Evolutionary conservation across 2,113 vertebrate genomes (phyloP), one percentile per base, ranked within the genome.

Genomic region (Calyptommatus sinebrachiatus): DNA sequence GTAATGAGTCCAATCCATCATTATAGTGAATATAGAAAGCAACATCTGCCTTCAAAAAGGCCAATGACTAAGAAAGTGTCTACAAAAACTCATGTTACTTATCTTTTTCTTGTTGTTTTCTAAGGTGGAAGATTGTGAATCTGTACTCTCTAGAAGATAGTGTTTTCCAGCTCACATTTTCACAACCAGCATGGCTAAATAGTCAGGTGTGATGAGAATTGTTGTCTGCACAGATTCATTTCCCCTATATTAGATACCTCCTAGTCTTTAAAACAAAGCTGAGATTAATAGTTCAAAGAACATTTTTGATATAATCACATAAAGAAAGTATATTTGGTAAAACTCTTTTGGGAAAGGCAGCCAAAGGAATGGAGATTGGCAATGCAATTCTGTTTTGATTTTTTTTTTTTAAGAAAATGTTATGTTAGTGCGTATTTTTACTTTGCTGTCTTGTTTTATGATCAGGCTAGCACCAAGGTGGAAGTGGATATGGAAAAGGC

Each of bases 401-500:
- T n/a, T 41, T 41, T 41, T 41, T 41, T 45, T 71, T 67, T 63
- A 41, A 41, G 2, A 41, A 41, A 41, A 8, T 71, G 18, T 16
- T n/a, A 28, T 6, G 8, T 18, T 22, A 0, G 0, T 24, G 10
- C 8, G 5, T 0, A 1, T 1, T 28, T 65, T 6, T 0, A 61
- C 74, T 67, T 81, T 71, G 26, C 3, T 1, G 8, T 24, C 84
- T 83, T 1, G 71, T 79, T 76, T 88, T 84, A 66, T 78, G 53
- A 48, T 73, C 78, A 99, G 98, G 98, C 98, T 57, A 99, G 96
- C 62, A 96, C 96, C 71, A 99, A 99, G 68, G 97, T 99, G 73
- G 98, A 99, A 91, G 98, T 99, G 28, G 97, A 99, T 89, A 96
- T 96, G 86, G 97, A 99, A 89, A 98, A 97, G 76, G 98, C 97